phyloP scores from a whole-genome alignment of 2,797 vertebrate genomes.

The Merluccius polli region DNA sequence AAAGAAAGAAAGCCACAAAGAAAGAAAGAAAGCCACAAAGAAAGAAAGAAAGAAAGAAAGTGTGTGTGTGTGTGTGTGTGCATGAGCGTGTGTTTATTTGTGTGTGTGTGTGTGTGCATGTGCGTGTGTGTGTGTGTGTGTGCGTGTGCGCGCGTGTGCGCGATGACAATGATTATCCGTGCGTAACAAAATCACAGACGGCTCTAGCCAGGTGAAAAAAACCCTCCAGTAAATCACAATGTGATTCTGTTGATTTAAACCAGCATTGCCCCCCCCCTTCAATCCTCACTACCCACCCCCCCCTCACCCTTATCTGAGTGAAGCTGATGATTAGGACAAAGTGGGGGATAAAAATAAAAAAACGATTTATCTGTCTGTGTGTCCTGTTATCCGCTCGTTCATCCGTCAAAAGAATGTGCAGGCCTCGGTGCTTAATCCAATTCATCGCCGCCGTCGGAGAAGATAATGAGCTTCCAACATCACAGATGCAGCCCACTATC shows the following conservation, averaged over 20 bases:
- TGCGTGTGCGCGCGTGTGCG: no score
- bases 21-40: no score
- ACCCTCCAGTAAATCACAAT: conserved; percentile 27
- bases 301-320: not conserved
- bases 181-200: conserved; percentile 21
- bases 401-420: not conserved
- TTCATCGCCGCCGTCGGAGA: conserved; percentile 2
- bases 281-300: not conserved
- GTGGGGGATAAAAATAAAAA: not conserved
- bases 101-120: no score
- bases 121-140: no score
- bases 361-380: not conserved
- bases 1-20: no score
- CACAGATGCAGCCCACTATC: conserved; percentile 15
- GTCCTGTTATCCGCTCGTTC: conserved; percentile 4
- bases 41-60: no score
- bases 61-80: no score
- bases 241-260: conserved; percentile 23
- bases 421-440: not conserved
- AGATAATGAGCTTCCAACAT: conserved; percentile 13
- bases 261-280: not conserved
- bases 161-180: conserved; percentile 9
- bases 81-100: no score
- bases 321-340: not conserved
- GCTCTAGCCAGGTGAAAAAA: conserved; percentile 23